Percentiles rank a stretch among this genome's conserved stretches.
These are phyloP conservation scores for Trididemnum miniatum DNA, from an alignment of 23 tunicate species.

Conservation along the genomic window DNA sequence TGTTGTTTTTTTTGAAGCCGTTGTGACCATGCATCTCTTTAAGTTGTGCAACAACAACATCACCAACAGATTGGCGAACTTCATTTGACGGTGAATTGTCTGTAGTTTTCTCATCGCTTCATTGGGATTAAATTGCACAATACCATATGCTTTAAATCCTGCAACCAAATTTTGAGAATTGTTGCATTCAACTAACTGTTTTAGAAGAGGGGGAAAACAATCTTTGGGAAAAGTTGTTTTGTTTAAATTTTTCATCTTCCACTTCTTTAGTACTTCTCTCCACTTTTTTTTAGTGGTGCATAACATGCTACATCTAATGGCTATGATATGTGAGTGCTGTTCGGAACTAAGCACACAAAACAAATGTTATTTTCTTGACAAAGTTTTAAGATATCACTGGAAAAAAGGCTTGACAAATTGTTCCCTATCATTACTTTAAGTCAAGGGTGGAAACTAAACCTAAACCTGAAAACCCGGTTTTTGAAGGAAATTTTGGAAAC, in stretches of 20 bases:
- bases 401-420: slow-evolving; percentile 8
- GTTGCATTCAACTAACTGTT: not conserved
- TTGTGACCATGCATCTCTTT: no score
- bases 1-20: no score
- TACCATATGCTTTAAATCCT: not conserved
- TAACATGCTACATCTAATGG: slow-evolving; percentile 15
- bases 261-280: not conserved
- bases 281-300: slow-evolving; percentile 10
- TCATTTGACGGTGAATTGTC: no score
- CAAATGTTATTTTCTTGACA: slow-evolving; percentile 4
- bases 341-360: not conserved
- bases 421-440: not conserved
- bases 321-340: not conserved
- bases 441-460: no score
- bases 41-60: no score
- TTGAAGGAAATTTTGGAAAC: no score
- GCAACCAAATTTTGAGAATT: not conserved
- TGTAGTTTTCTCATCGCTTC: slow-evolving; percentile 7
- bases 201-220: not conserved
- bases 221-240: slow-evolving; percentile 1
- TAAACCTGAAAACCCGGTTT: no score
- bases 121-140: slow-evolving; percentile 1
- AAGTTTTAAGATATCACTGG: not conserved
- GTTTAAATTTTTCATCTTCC: not conserved
- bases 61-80: no score